Evolutionary conservation across 2,888 invertebrate species (phyloP).

Genomic region (Anorthoa munda): DNA sequence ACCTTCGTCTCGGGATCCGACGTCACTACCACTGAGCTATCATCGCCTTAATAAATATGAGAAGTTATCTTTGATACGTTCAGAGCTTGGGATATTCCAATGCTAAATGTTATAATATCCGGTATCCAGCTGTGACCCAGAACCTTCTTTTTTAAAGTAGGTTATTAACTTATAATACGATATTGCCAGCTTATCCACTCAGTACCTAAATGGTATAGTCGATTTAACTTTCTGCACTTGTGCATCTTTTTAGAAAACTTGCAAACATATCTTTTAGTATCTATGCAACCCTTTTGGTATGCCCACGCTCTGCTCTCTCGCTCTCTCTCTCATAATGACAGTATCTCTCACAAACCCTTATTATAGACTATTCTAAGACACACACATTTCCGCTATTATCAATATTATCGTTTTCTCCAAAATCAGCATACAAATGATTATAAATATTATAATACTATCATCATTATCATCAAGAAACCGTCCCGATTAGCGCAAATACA

Average conservation of each 20-base stretch:
- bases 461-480: slow-evolving; percentile 34
- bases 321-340: no score
- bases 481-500: slow-evolving; percentile 20
- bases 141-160: background rate
- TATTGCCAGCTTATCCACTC: background rate
- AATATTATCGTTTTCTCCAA: slow-evolving; percentile 30
- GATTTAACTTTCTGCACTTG: background rate
- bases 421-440: slow-evolving; percentile 17
- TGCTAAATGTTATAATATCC: slow-evolving; percentile 25
- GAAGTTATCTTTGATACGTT: background rate
- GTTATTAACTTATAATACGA: background rate
- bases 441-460: slow-evolving; percentile 18
- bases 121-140: slow-evolving; percentile 16
- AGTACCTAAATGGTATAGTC: background rate
- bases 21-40: no score
- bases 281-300: background rate
- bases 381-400: slow-evolving; percentile 7
- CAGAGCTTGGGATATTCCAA: background rate
- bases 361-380: background rate
- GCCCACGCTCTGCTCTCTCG: no score
- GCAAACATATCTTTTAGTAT: background rate
- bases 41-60: no score
- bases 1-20: no score
- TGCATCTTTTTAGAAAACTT: background rate
- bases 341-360: background rate